Evolutionary conservation across 2,113 vertebrate species (phyloP).

Genomic region (Arenaria interpres): DNA sequence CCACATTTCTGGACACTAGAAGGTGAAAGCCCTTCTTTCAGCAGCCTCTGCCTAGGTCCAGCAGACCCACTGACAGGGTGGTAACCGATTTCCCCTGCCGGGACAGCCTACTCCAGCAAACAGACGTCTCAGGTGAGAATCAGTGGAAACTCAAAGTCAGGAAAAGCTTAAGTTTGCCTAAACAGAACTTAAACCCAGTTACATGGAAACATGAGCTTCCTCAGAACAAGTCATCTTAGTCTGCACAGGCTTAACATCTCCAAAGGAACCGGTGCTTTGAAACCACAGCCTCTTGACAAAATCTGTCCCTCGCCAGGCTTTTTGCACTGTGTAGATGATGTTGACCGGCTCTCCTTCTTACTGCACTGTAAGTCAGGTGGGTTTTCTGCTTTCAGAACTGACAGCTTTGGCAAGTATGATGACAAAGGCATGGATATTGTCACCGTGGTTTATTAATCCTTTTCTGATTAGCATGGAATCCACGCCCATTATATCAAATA

Average conservation of each 20-base stretch:
- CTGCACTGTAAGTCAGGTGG: neutral
- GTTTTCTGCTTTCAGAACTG: neutral
- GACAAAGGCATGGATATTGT: neutral
- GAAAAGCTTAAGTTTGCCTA: neutral
- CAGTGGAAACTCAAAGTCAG: neutral
- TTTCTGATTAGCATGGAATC: neutral
- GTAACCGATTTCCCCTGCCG: neutral
- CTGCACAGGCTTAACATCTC: neutral
- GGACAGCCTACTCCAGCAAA: neutral
- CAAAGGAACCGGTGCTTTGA: neutral
- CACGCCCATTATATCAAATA: neutral
- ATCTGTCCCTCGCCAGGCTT: neutral
- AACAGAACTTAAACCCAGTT: neutral
- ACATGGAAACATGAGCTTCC: neutral
- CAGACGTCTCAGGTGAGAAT: neutral
- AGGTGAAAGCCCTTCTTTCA: neutral
- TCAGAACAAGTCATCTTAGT: neutral
- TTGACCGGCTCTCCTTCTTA: neutral
- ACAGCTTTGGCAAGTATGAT: neutral
- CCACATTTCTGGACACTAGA: neutral
- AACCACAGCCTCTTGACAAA: neutral
- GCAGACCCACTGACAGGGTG: neutral
- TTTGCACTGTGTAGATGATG: fast-evolving
- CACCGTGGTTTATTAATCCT: neutral
- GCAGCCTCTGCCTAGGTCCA: neutral